phyloP scores from a whole-genome alignment of 2,888 invertebrate species.

The Polyommatus iphigenia region DNA sequence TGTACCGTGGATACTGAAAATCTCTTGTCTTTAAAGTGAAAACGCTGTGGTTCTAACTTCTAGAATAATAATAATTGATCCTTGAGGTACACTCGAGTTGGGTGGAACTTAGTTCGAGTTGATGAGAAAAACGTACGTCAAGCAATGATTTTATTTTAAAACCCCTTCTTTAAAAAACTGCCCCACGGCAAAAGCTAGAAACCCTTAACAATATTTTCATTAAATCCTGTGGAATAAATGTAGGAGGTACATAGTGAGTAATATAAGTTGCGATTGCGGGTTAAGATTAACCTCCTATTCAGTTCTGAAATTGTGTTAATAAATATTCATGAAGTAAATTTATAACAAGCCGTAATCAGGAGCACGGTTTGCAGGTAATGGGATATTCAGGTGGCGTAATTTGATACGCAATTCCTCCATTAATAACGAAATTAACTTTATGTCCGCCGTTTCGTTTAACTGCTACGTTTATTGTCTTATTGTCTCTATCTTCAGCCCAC shows the following conservation, averaged over 20 bases:
- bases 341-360: conserved; percentile 24
- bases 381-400: conserved; percentile 25
- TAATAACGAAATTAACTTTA: conserved; percentile 10
- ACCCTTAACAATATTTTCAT: too few relatives aligned
- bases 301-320: neutral
- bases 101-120: too few relatives aligned
- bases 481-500: neutral
- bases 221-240: too few relatives aligned
- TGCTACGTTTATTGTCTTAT: neutral
- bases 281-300: neutral
- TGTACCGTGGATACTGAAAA: neutral
- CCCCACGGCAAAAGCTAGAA: too few relatives aligned
- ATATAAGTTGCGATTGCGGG: neutral
- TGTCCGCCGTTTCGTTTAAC: neutral
- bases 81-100: too few relatives aligned
- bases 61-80: too few relatives aligned
- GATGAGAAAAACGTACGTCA: too few relatives aligned
- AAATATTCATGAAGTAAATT: conserved; percentile 15
- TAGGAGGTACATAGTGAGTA: neutral
- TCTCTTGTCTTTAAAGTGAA: neutral
- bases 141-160: too few relatives aligned
- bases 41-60: too few relatives aligned
- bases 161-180: too few relatives aligned
- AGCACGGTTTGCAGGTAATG: neutral
- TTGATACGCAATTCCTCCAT: neutral